A percentile compares a stretch with the other conserved stretches of the same genome.
Evolutionary conservation across 2,888 invertebrate species (phyloP).

Genomic region (Callyntrura guangdongensis): DNA sequence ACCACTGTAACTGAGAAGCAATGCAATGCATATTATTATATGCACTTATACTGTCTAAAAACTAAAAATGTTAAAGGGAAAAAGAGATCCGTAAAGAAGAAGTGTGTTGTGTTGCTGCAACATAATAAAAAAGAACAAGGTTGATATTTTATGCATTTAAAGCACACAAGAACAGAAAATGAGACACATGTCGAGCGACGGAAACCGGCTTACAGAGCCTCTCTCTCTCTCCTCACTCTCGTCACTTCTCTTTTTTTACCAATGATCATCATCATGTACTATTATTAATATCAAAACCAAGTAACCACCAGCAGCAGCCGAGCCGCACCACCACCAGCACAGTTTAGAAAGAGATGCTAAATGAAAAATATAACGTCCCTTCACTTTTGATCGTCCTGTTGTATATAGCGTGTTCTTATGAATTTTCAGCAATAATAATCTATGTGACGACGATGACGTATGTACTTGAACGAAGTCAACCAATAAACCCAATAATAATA

Average conservation of each 20-base stretch:
- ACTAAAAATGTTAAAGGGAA: constrained; percentile 80
- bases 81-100: constrained; percentile 76
- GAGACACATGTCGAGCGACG: constrained; percentile 81
- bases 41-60: constrained; percentile 28
- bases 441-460: constrained; percentile 66
- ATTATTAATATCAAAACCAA: constrained; percentile 66
- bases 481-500: constrained; percentile 79
- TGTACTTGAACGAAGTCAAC: constrained; percentile 69
- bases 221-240: constrained; percentile 27
- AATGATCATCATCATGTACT: constrained; percentile 45
- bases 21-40: constrained; percentile 49
- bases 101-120: constrained; percentile 50
- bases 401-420: constrained; percentile 4
- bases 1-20: constrained; percentile 6
- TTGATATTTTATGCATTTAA: constrained; percentile 79
- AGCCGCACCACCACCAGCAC: constrained; percentile 1
- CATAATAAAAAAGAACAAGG: constrained; percentile 77
- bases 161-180: constrained; percentile 69
- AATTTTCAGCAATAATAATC: constrained; percentile 29
- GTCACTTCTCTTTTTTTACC: constrained; percentile 5
- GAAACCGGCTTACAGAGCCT: constrained; percentile 77
- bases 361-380: constrained; percentile 70
- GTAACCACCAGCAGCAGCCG: constrained; percentile 3
- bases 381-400: constrained; percentile 63
- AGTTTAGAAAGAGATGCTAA: constrained; percentile 25